Conservation (phyloP, 2,797 vertebrate genomes). For the Danio aesculapii region DNA sequence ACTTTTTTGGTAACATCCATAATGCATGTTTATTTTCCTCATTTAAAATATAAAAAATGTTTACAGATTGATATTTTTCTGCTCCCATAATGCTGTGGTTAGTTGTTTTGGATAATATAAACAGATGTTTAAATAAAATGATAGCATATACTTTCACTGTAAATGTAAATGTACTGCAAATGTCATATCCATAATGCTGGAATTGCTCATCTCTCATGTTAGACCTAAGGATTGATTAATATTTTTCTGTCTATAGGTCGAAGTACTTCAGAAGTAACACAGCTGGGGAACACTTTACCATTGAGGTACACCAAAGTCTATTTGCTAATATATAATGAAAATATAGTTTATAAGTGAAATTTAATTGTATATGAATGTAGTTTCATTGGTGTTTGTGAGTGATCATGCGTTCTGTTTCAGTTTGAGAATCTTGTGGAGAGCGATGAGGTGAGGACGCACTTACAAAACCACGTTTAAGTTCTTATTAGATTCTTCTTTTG, state of each 20-base stretch:
- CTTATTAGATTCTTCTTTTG: neutral
- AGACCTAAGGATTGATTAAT: neutral
- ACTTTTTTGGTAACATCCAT: too few species aligned
- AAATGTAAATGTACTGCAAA: too few species aligned
- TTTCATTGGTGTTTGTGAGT: neutral
- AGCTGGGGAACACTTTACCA: constrained; percentile 93
- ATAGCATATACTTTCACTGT: too few species aligned
- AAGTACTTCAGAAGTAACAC: constrained; percentile 94
- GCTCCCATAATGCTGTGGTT: too few species aligned
- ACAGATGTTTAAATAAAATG: too few species aligned
- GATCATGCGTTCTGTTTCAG: constrained; percentile 76
- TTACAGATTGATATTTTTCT: too few species aligned
- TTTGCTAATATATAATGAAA: neutral
- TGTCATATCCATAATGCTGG: too few species aligned
- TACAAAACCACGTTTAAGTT: neutral
- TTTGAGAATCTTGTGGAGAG: constrained; percentile 99
- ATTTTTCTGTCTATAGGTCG: constrained; percentile 79
- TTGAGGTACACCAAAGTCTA: constrained; percentile 83
- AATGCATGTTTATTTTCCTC: too few species aligned
- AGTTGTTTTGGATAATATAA: too few species aligned
- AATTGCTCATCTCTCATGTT: too few species aligned
- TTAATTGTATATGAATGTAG: neutral
- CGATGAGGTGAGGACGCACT: constrained; percentile 87
- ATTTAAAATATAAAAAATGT: too few species aligned
- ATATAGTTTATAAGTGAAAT: too few species aligned